These are phyloP conservation scores for Nephrotoma guestfalica DNA, from an alignment of 2,888 invertebrate genomes.

Conservation along the genomic window DNA sequence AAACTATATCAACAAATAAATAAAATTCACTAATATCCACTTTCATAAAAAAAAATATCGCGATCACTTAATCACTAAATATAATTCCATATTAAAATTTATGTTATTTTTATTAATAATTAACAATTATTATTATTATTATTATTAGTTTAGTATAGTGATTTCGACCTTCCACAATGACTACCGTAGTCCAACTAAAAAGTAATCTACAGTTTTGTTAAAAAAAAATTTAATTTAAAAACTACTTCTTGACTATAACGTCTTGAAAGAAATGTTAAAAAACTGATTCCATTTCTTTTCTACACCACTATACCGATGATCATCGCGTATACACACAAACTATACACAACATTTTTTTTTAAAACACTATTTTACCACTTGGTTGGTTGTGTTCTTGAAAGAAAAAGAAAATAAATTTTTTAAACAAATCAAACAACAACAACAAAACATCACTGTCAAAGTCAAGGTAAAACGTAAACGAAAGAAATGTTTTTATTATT, in stretches of 20 bases:
- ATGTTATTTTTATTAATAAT: neutral
- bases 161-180: conserved; percentile 6
- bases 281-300: neutral
- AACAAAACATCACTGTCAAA: neutral
- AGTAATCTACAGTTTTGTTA: neutral
- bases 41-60: neutral
- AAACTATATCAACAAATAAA: neutral
- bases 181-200: conserved; percentile 6
- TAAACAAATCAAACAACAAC: neutral
- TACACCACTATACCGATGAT: neutral
- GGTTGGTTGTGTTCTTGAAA: neutral
- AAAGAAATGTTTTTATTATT: neutral
- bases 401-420: neutral
- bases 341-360: neutral
- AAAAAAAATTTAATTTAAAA: neutral
- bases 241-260: neutral
- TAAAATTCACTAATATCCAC: neutral
- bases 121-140: neutral
- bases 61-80: neutral
- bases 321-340: neutral
- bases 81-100: conserved; percentile 3
- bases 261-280: neutral
- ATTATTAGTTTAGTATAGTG: neutral
- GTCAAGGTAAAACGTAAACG: conserved; percentile 1
- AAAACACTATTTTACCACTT: neutral